Conservation (phyloP, 2,113 vertebrate species). For the Tachysurus fulvidraco region DNA sequence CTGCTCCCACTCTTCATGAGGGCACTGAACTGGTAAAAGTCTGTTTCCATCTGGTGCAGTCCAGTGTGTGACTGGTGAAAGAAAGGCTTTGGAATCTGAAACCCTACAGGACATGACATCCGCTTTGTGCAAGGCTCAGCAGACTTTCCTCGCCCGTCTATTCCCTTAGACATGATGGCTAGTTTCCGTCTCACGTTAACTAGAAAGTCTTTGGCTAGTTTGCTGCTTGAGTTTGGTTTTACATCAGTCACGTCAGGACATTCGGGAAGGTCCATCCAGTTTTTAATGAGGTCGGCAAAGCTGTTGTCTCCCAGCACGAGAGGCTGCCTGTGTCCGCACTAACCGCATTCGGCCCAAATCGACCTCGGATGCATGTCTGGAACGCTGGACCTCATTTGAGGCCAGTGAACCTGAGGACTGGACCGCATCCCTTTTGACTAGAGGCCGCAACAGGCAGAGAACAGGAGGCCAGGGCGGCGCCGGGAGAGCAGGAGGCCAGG, state of each 20-base stretch:
- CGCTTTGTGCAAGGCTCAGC: slow-evolving; percentile 74
- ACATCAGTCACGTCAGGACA: slow-evolving; percentile 73
- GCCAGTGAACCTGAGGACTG: slow-evolving; percentile 81
- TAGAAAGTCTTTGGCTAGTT: slow-evolving; percentile 86
- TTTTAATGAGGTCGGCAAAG: slow-evolving; percentile 95
- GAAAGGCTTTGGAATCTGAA: slow-evolving; percentile 78
- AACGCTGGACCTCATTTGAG: slow-evolving; percentile 88
- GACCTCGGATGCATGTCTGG: slow-evolving; percentile 90
- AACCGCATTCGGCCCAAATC: slow-evolving; percentile 86
- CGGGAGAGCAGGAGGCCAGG: too few species aligned
- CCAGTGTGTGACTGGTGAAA: slow-evolving; percentile 89
- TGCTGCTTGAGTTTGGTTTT: slow-evolving; percentile 69
- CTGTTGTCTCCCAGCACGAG: slow-evolving; percentile 95
- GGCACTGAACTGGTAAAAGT: slow-evolving; percentile 84
- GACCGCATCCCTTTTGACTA: slow-evolving; percentile 87
- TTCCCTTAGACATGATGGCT: slow-evolving; percentile 77
- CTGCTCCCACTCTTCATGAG: slow-evolving; percentile 94
- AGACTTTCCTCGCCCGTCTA: slow-evolving; percentile 62
- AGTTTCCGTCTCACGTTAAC: slow-evolving; percentile 86
- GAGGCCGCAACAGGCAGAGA: slow-evolving; percentile 90
- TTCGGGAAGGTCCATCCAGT: slow-evolving; percentile 98
- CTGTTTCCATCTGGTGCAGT: slow-evolving; percentile 79
- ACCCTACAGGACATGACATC: slow-evolving; percentile 87
- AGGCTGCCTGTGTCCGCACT: slow-evolving; percentile 84
- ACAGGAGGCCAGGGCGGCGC: too few species aligned